Conservation (phyloP, 23 tunicate species). For the Styela clava region DNA sequence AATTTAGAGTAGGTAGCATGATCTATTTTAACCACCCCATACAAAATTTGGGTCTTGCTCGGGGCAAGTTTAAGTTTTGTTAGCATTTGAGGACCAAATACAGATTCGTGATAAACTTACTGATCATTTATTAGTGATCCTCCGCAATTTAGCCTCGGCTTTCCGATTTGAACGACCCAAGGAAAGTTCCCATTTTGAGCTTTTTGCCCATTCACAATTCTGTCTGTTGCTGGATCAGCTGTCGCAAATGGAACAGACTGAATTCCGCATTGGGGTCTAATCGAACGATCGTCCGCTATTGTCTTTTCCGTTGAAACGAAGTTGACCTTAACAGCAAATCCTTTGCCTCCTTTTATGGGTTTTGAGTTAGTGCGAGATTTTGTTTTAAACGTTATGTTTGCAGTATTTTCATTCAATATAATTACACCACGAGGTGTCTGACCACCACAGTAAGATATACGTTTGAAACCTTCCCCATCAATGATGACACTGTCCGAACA, state of each 20-base stretch:
- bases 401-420: background rate
- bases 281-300: background rate
- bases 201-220: conserved; percentile 20
- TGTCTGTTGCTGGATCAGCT: conserved; percentile 9
- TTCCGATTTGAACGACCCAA: conserved; percentile 16
- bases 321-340: background rate
- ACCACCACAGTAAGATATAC: background rate
- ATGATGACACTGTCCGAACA: background rate
- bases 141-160: conserved; percentile 17
- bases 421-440: background rate
- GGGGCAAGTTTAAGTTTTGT: no score
- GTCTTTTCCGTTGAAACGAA: background rate
- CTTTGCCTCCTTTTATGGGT: background rate
- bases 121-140: conserved; percentile 19
- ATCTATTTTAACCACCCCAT: no score
- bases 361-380: background rate
- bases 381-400: conserved; percentile 10
- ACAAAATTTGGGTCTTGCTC: no score
- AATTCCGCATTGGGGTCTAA: conserved; percentile 19
- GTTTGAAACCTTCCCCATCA: no score
- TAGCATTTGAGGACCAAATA: no score
- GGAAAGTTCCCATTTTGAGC: conserved; percentile 25
- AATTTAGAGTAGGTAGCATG: no score
- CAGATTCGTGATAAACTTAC: no score
- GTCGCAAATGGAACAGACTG: conserved; percentile 13